phyloP scores from a whole-genome alignment of 2,888 invertebrate genomes.

The Sceliomorpha sp. region DNA sequence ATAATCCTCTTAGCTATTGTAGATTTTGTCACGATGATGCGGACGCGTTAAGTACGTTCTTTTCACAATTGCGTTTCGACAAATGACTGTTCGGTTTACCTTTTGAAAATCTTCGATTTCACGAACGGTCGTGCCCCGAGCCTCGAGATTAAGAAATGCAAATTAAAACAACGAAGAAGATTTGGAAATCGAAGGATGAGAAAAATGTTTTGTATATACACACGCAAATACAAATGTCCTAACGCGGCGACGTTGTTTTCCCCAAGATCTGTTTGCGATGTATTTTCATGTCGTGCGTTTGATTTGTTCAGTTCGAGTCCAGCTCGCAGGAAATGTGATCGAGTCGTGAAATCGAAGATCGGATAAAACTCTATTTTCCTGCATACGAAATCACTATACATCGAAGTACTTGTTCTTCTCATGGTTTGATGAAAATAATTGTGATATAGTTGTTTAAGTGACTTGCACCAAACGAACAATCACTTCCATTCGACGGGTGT shows the following conservation, averaged over 20 bases:
- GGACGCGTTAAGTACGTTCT: conserved; percentile 22
- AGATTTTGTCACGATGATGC: conserved; percentile 53
- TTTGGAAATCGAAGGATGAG: not conserved
- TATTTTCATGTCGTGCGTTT: too few relatives aligned
- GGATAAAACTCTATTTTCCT: not conserved
- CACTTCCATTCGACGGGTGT: not conserved
- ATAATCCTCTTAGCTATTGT: conserved; percentile 52
- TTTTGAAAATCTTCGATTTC: conserved; percentile 4
- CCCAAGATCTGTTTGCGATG: not conserved
- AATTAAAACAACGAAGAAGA: not conserved
- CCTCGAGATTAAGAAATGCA: not conserved
- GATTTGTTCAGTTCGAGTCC: too few relatives aligned
- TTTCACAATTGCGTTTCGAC: not conserved
- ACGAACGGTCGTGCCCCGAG: not conserved
- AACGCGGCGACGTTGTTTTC: too few relatives aligned
- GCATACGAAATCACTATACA: conserved; percentile 8
- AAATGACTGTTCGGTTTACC: not conserved
- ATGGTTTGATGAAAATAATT: conserved; percentile 12
- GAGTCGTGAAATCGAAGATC: not conserved
- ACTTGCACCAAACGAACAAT: conserved; percentile 8
- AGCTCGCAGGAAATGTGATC: too few relatives aligned
- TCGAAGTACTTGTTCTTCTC: conserved; percentile 8
- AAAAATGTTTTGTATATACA: too few relatives aligned
- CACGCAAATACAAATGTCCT: not conserved
- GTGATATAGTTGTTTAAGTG: conserved; percentile 14